phyloP scores from a whole-genome alignment of 2,888 invertebrate species.

The Willowsia nigromaculata region DNA sequence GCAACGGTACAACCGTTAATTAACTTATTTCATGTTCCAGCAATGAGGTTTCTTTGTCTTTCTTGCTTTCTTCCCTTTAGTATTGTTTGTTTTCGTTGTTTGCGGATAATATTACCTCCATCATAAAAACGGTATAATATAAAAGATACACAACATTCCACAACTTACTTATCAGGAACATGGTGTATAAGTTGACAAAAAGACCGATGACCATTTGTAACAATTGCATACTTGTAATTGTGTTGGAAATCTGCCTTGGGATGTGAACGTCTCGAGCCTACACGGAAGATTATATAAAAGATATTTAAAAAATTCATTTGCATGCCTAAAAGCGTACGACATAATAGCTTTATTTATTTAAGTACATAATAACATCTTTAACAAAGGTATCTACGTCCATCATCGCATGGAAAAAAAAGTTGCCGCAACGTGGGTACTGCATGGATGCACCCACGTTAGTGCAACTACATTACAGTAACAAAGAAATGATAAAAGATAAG shows the following conservation, averaged over 20 bases:
- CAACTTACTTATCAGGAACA: constrained; percentile 67
- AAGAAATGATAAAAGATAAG: background rate
- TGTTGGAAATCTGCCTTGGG: constrained; percentile 83
- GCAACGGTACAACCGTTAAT: no score
- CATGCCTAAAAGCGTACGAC: no score
- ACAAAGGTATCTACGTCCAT: no score
- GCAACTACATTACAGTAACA: constrained; percentile 18
- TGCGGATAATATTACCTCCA: no score
- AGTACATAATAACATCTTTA: no score
- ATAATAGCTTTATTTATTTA: no score
- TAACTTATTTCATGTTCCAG: no score
- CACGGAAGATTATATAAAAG: background rate
- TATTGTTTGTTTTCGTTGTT: no score
- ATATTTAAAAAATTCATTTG: background rate
- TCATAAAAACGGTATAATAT: no score
- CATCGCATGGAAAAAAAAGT: background rate
- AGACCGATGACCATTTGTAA: constrained; percentile 96
- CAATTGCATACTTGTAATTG: constrained; percentile 93
- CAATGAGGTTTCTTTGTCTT: no score
- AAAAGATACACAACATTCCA: background rate
- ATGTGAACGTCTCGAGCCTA: constrained; percentile 70
- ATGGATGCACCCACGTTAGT: background rate
- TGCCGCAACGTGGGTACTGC: background rate
- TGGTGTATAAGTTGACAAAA: constrained; percentile 91
- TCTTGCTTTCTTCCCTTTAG: no score